phyloP scores from a whole-genome alignment of 2,888 invertebrate genomes.

The Monoplex corrugatus region DNA sequence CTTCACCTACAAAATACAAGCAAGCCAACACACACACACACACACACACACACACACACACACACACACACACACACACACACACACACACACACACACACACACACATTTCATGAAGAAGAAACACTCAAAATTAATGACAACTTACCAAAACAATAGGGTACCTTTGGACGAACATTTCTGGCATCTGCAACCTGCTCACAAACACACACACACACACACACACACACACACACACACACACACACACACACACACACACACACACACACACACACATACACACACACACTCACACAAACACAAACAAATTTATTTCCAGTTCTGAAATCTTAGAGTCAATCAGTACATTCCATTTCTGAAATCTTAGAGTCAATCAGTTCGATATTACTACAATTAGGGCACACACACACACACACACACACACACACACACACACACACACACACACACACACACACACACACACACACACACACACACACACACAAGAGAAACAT shows the following conservation, averaged over 20 bases:
- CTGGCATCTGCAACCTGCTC: slow-evolving; percentile 55
- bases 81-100: neutral
- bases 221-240: neutral
- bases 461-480: too few relatives aligned
- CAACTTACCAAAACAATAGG: slow-evolving; percentile 56
- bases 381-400: too few relatives aligned
- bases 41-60: neutral
- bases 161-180: slow-evolving; percentile 53
- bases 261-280: neutral
- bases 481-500: too few relatives aligned
- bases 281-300: too few relatives aligned
- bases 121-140: neutral
- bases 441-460: too few relatives aligned
- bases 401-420: too few relatives aligned
- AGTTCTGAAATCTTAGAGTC: too few relatives aligned
- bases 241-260: neutral
- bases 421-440: too few relatives aligned
- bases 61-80: slow-evolving; percentile 20
- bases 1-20: too few relatives aligned
- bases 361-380: too few relatives aligned
- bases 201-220: neutral
- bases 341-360: too few relatives aligned
- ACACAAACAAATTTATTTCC: too few relatives aligned
- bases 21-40: slow-evolving; percentile 25
- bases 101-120: neutral